phyloP scores from a whole-genome alignment of 2,113 vertebrate species.

The Rhinolophus sinicus region DNA sequence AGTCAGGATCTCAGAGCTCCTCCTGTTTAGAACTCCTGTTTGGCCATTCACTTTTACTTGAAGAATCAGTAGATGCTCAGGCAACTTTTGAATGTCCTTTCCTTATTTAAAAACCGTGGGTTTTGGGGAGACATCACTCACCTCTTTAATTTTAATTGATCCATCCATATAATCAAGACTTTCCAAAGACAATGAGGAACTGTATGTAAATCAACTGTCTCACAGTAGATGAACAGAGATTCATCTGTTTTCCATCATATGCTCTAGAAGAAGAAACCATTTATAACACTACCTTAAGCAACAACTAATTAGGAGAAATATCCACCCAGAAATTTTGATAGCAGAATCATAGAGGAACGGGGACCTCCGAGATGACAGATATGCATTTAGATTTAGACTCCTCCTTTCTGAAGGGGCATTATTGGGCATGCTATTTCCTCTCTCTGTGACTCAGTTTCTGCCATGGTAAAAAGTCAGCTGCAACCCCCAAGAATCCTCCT shows the following conservation, averaged over 20 bases:
- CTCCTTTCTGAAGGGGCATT: not conserved
- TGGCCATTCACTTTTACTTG: not conserved
- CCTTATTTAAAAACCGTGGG: not conserved
- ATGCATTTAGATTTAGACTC: not conserved
- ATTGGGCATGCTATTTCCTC: rapidly evolving
- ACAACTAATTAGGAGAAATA: not conserved
- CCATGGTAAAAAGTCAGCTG: not conserved
- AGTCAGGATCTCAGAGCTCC: not conserved
- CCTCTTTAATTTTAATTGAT: not conserved
- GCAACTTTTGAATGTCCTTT: not conserved
- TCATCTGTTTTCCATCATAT: not conserved
- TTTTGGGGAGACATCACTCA: not conserved
- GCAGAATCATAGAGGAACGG: not conserved
- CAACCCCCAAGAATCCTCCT: not conserved
- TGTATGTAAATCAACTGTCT: not conserved
- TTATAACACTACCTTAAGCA: not conserved
- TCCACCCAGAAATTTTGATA: not conserved
- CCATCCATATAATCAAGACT: not conserved
- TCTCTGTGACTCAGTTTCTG: not conserved
- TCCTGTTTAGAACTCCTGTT: not conserved
- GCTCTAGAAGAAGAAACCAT: not conserved
- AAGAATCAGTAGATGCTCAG: not conserved
- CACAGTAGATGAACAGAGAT: not conserved
- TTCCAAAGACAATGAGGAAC: not conserved
- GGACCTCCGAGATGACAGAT: not conserved